Percentiles rank a stretch among this genome's conserved stretches.
phyloP scores from a whole-genome alignment of 2,113 vertebrate genomes.

The Lepus americanus region DNA sequence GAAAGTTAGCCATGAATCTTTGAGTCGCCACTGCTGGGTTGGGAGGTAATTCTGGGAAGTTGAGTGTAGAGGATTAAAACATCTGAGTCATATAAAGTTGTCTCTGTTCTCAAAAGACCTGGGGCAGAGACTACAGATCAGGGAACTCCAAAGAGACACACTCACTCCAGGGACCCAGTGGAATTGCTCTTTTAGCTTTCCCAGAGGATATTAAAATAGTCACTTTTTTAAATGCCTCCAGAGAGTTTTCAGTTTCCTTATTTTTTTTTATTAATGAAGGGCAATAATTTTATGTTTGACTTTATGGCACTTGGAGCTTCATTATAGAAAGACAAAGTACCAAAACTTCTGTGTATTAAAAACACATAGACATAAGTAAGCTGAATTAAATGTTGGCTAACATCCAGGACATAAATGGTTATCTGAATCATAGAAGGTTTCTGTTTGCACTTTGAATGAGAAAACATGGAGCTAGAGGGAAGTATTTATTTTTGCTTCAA shows the following conservation, averaged over 20 bases:
- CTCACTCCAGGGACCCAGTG: neutral
- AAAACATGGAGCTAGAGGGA: neutral
- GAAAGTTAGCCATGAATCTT: neutral
- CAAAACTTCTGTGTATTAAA: neutral
- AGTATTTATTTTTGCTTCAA: constrained; percentile 11
- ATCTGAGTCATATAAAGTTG: neutral
- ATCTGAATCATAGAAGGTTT: neutral
- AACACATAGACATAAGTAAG: neutral
- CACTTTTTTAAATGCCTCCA: neutral
- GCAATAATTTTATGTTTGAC: neutral
- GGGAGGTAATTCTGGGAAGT: neutral
- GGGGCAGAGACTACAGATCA: neutral
- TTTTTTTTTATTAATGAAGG: constrained; percentile 18
- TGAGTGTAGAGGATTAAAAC: neutral
- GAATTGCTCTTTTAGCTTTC: constrained; percentile 29
- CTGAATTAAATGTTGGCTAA: neutral
- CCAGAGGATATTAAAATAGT: neutral
- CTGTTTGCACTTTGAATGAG: neutral
- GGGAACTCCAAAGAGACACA: neutral
- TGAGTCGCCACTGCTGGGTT: neutral
- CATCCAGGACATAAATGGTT: neutral
- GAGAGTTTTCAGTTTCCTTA: neutral
- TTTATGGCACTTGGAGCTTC: neutral
- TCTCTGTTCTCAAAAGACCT: constrained; percentile 28
- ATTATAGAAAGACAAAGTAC: neutral